These are phyloP conservation scores for Candidula unifasciata DNA, from an alignment of 2,888 invertebrate genomes.

Conservation along the genomic window DNA sequence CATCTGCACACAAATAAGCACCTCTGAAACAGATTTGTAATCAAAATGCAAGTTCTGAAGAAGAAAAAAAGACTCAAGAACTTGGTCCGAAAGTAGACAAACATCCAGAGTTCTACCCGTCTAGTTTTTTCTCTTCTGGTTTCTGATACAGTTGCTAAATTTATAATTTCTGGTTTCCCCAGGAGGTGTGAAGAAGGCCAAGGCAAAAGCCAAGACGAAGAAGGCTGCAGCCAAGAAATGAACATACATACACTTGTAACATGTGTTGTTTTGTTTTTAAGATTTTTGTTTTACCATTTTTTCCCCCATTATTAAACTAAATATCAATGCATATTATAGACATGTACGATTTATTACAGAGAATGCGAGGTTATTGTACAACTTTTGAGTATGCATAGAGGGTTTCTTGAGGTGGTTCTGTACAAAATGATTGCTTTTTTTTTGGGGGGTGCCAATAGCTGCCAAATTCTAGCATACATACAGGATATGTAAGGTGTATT, in stretches of 20 bases:
- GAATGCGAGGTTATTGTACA: neutral
- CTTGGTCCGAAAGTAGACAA: too few relatives aligned
- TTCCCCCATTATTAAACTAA: neutral
- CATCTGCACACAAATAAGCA: too few relatives aligned
- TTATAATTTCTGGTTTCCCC: neutral
- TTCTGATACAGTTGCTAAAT: neutral
- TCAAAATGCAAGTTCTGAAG: too few relatives aligned
- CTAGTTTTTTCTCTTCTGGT: too few relatives aligned
- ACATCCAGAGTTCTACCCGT: too few relatives aligned
- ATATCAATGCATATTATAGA: conserved; percentile 18
- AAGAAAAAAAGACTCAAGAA: too few relatives aligned
- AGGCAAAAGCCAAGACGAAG: conserved; percentile 45
- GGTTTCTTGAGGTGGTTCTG: too few relatives aligned
- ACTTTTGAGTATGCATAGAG: neutral
- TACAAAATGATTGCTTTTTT: neutral
- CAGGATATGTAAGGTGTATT: too few relatives aligned
- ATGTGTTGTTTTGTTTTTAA: conserved; percentile 1
- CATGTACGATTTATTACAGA: neutral
- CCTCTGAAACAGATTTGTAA: too few relatives aligned
- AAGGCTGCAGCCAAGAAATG: conserved; percentile 43
- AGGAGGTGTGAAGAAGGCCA: conserved; percentile 48
- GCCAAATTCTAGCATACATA: too few relatives aligned
- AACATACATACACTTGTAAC: conserved; percentile 5
- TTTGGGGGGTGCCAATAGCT: too few relatives aligned
- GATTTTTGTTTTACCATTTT: neutral